Percentiles rank a stretch among this genome's conserved stretches.
Conservation (phyloP, 2,797 vertebrate genomes). For the Amazonetta brasiliensis region DNA sequence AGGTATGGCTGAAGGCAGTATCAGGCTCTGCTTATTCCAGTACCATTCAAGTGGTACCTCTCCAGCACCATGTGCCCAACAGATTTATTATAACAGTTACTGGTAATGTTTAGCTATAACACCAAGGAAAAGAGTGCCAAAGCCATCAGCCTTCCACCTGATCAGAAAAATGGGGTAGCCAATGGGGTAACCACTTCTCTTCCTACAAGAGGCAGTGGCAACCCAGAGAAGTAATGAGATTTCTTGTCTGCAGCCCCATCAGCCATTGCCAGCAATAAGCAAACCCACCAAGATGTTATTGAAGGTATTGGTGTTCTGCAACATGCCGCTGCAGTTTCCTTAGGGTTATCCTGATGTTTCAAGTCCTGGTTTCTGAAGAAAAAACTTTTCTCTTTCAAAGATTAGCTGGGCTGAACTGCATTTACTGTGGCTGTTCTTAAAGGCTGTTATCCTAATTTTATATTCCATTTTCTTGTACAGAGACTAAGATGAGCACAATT, state of each 20-base stretch:
- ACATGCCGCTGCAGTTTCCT: background rate
- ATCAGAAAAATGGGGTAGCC: background rate
- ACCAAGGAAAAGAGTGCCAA: background rate
- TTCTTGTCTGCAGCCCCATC: background rate
- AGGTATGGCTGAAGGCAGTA: background rate
- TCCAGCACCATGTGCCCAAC: background rate
- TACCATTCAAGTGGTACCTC: background rate
- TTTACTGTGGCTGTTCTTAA: background rate
- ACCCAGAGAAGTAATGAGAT: background rate
- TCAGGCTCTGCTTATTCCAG: background rate
- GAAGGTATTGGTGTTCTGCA: background rate
- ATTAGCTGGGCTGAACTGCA: background rate
- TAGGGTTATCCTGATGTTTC: background rate
- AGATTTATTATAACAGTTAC: background rate
- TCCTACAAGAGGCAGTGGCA: background rate
- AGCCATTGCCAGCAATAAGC: background rate
- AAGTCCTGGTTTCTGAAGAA: background rate
- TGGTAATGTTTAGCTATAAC: background rate
- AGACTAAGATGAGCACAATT: background rate
- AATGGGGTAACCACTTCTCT: background rate
- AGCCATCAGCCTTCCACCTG: background rate
- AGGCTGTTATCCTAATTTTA: constrained; percentile 26
- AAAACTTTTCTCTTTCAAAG: background rate
- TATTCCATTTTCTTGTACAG: background rate
- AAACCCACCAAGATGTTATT: background rate